Evolutionary conservation across 2,113 vertebrate species (phyloP), one percentile per base, ranked within the genome.

Genomic region (Caloenas nicobarica): DNA sequence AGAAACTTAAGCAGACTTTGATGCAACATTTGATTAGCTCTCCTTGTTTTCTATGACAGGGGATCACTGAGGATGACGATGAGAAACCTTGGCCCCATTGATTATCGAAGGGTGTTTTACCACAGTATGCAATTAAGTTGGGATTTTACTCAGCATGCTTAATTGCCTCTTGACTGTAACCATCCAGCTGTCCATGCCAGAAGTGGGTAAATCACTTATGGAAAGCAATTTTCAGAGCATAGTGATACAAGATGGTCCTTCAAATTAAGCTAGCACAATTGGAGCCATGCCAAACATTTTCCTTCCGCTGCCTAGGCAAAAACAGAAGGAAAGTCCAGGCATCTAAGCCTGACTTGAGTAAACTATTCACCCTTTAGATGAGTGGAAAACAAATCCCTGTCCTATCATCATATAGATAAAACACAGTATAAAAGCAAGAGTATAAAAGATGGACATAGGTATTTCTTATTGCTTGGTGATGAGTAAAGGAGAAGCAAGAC

Each of bases 151-250:
- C 18, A 56, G 44, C 36, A 53, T 54, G 7, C 12, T 81, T 90
- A 78, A 89, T 71, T 92, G 83, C 82, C 78, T 83, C 61, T 72
- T 77, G 31, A 46, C 38, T 48, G 62, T 10, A 84, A 42, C 56
- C 70, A 88, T 60, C 23, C n/a, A 79, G 60, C 64, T 72, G 74
- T 15, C 44, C 84, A 68, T 74, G 69, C 69, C 86, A 90, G 22
- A 81, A 81, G 18, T 9, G 31, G 88, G 54, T 81, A 88, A 86
- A 92, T 86, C 83, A 53, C 71, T 93, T 83, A 61, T 38, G 69
- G 53, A 95, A 90, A 86, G 57, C 69, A 74, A 81, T 92, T 93
- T 95, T 78, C 80, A 84, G 88, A 91, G 53, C 50, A 72, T 19
- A 24, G 76, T 29, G 73, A 76, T 81, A 81, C 44, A 85, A 91